phyloP scores from a whole-genome alignment of 2,113 vertebrate genomes.

The Sciurus niger region DNA sequence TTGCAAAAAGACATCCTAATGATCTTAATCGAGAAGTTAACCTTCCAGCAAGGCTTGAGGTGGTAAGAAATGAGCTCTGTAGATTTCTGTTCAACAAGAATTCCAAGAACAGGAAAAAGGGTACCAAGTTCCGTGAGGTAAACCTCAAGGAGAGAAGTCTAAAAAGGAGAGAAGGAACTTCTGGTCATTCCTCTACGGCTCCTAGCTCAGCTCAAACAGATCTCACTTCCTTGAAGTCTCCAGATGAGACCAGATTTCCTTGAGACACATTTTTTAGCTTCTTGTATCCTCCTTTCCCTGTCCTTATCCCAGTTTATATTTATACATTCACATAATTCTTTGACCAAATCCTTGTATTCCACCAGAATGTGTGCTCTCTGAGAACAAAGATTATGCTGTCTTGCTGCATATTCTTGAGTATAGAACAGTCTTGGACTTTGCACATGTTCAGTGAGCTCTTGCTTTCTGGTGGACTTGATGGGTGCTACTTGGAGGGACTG shows the following conservation, averaged over 20 bases:
- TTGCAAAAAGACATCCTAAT: neutral
- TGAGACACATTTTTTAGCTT: neutral
- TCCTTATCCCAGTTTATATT: neutral
- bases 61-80: neutral
- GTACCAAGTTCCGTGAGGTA: neutral
- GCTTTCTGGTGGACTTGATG: neutral
- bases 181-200: neutral
- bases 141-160: neutral
- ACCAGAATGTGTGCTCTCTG: neutral
- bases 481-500: neutral
- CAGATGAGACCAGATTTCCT: neutral
- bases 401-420: neutral
- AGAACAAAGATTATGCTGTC: neutral
- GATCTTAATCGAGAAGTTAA: neutral
- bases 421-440: neutral
- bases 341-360: neutral
- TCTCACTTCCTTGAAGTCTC: neutral
- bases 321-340: neutral
- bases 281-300: neutral
- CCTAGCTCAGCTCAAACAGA: neutral
- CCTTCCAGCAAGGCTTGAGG: neutral
- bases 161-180: rapidly evolving
- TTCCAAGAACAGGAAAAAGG: neutral
- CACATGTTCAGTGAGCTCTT: neutral
- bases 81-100: neutral